Percentiles rank a stretch among this genome's conserved stretches.
phyloP scores from a whole-genome alignment of 2,113 vertebrate genomes.

The Pampusana beccarii region DNA sequence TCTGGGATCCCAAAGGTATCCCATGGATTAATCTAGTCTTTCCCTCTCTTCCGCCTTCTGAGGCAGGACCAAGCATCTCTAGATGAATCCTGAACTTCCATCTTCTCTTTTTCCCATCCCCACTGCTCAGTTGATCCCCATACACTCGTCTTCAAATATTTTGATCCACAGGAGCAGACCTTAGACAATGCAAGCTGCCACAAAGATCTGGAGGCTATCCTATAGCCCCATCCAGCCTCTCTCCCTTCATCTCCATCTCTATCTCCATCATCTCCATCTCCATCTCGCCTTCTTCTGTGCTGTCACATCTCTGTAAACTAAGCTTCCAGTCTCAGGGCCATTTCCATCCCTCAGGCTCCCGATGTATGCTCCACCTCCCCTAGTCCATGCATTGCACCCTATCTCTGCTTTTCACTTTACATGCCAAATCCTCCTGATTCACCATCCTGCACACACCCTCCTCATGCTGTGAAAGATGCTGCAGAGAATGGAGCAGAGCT shows the following conservation, averaged over 20 bases:
- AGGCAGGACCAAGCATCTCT: background rate
- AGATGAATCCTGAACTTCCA: background rate
- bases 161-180: background rate
- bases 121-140: background rate
- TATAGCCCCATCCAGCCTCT: fast-evolving
- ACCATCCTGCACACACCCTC: background rate
- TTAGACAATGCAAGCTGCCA: background rate
- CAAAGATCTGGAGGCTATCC: background rate
- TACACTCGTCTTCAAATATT: background rate
- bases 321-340: background rate
- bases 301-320: background rate
- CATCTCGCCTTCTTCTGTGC: background rate
- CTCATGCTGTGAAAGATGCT: background rate
- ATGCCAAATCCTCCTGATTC: background rate
- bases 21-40: background rate
- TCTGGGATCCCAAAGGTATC: background rate
- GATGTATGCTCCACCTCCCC: background rate
- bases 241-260: background rate
- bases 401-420: background rate
- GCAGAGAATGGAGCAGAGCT: background rate
- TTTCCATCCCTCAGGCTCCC: background rate
- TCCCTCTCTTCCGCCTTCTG: background rate
- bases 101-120: background rate
- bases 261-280: background rate
- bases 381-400: background rate